These are phyloP conservation scores for Halcyon senegalensis DNA, from an alignment of 2,113 vertebrate genomes.

Conservation along the genomic window DNA sequence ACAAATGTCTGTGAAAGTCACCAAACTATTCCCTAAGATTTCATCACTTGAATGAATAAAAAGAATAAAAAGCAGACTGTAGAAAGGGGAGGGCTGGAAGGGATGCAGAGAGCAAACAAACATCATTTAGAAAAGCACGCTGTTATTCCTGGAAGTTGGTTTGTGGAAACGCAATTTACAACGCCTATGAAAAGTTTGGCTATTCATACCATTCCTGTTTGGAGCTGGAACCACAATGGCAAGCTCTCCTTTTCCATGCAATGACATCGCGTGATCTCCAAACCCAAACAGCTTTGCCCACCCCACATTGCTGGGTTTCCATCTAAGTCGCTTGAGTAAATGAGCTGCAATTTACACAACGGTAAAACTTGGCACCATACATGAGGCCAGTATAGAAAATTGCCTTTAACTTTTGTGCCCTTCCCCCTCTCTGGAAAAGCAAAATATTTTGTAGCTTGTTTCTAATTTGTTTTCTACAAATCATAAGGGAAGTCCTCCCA, in stretches of 20 bases:
- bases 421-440: background rate
- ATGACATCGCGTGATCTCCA: conserved; percentile 15
- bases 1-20: conserved; percentile 59
- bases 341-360: background rate
- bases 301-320: background rate
- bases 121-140: conserved; percentile 65
- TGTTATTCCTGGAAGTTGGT: conserved; percentile 72
- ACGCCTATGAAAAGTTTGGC: conserved; percentile 54
- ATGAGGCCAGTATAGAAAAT: background rate
- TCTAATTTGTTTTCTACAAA: background rate
- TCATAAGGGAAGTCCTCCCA: background rate
- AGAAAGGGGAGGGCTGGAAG: conserved; percentile 23
- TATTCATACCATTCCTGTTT: conserved; percentile 27
- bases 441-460: background rate
- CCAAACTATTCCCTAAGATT: conserved; percentile 50
- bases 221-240: conserved; percentile 54
- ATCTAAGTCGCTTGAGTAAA: background rate
- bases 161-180: conserved; percentile 68
- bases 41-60: conserved; percentile 54
- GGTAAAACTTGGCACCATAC: background rate
- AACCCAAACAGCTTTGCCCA: conserved; percentile 38
- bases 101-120: conserved; percentile 47
- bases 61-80: conserved; percentile 50
- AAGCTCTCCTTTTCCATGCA: background rate
- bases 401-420: background rate